These are phyloP conservation scores for Vollenhovia emeryi DNA, from an alignment of 1,140 invertebrate species.

Conservation along the genomic window DNA sequence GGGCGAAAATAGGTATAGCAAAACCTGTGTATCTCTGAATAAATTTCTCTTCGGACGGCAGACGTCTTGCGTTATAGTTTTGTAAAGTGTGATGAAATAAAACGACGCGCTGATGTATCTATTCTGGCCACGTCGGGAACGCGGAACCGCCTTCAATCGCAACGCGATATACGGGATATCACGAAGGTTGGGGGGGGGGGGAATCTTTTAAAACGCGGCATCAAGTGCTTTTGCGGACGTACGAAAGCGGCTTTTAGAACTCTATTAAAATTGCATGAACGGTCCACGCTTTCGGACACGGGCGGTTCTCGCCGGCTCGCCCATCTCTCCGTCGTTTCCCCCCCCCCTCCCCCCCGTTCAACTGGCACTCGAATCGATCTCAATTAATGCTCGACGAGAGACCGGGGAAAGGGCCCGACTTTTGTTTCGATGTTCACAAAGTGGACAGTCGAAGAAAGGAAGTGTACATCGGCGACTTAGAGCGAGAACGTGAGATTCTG, in stretches of 20 bases:
- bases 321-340: background rate
- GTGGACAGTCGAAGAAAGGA: background rate
- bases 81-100: conserved; percentile 3
- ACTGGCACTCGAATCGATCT: background rate
- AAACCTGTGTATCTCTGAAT: background rate
- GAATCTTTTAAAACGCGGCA: background rate
- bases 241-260: conserved; percentile 6
- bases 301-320: background rate
- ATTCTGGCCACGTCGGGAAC: background rate
- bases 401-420: background rate
- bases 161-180: background rate
- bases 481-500: background rate
- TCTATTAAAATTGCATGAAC: conserved; percentile 36
- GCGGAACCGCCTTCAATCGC: conserved; percentile 20
- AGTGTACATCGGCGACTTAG: background rate
- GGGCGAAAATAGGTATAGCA: background rate
- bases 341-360: too few species aligned
- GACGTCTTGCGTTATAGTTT: background rate
- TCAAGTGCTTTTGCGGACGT: background rate
- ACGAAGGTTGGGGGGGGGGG: too few species aligned
- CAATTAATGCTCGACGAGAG: background rate
- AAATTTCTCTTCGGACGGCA: background rate
- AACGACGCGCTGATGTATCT: background rate
- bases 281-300: background rate
- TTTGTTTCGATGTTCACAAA: background rate